A percentile compares a stretch with the other conserved stretches of the same genome.
These are phyloP conservation scores for Alviniconcha marisindica DNA, from an alignment of 1,140 invertebrate genomes.

Conservation along the genomic window DNA sequence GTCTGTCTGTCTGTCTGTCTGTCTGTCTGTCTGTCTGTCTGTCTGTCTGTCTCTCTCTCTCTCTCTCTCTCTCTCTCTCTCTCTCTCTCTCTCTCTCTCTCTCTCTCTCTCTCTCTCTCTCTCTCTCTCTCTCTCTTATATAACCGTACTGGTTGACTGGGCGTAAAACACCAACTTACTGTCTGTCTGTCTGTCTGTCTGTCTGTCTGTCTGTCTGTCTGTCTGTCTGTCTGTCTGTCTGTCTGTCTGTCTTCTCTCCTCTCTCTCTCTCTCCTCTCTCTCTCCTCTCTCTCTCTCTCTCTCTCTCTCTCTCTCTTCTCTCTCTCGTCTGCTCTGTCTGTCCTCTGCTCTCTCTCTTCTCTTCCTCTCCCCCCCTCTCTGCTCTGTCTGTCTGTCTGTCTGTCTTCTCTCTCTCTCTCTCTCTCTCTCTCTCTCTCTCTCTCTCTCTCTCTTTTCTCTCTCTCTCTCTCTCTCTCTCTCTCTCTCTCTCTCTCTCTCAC, in stretches of 20 bases:
- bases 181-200: background rate
- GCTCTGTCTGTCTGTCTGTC: background rate
- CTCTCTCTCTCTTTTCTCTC: too few relatives aligned
- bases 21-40: background rate
- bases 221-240: background rate
- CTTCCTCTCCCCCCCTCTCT: background rate
- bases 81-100: too few relatives aligned
- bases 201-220: background rate
- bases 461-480: background rate
- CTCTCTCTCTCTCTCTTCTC: too few relatives aligned
- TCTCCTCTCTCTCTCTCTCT: too few relatives aligned
- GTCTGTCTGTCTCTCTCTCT: too few relatives aligned
- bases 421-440: background rate
- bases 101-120: too few relatives aligned
- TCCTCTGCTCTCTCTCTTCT: background rate
- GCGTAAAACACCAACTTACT: background rate
- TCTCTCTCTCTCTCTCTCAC: slow-evolving; percentile 11
- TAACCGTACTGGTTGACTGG: background rate
- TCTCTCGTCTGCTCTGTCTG: too few relatives aligned
- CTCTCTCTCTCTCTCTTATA: too few relatives aligned
- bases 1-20: background rate
- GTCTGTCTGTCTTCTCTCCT: too few relatives aligned
- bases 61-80: too few relatives aligned
- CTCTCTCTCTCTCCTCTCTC: too few relatives aligned
- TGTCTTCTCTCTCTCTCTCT: background rate